A percentile compares a stretch with the other conserved stretches of the same genome.
phyloP scores from a whole-genome alignment of 2,113 vertebrate species.

The Patagioenas fasciata region DNA sequence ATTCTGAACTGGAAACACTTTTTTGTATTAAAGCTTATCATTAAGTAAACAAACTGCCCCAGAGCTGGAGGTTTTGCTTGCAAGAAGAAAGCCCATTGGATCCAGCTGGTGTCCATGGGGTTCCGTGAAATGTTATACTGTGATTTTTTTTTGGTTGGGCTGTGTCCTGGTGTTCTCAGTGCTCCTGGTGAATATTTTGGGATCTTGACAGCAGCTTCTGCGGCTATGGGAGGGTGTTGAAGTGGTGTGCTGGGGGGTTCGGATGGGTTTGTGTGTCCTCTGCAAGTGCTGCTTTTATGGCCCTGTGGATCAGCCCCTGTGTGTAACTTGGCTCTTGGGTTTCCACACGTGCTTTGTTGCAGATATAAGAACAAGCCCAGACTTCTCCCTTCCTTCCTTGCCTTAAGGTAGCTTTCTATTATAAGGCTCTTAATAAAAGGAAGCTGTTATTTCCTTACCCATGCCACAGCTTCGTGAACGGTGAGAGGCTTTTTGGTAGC shows the following conservation, averaged over 20 bases:
- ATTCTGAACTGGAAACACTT: not conserved
- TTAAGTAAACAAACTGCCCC: not conserved
- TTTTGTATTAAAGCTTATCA: accelerated
- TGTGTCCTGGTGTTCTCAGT: accelerated
- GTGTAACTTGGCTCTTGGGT: not conserved
- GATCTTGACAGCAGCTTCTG: accelerated
- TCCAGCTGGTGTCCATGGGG: not conserved
- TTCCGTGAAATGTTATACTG: not conserved
- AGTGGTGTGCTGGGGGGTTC: not conserved
- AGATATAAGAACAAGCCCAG: not conserved
- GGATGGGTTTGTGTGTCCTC: not conserved
- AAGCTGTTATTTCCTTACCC: not conserved
- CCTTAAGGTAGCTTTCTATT: not conserved
- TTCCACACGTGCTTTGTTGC: accelerated
- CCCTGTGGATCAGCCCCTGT: accelerated
- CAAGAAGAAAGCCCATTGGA: not conserved
- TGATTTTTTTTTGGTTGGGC: not conserved
- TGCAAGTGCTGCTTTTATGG: not conserved
- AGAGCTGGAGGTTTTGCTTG: not conserved
- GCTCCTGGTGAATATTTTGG: accelerated
- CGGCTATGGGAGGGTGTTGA: accelerated
- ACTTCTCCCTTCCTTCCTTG: not conserved
- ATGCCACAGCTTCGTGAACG: accelerated
- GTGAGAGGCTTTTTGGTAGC: not conserved
- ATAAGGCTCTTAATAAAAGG: not conserved